These are phyloP conservation scores for Falcunculus frontatus DNA, from an alignment of 2,113 vertebrate species.

Conservation along the genomic window DNA sequence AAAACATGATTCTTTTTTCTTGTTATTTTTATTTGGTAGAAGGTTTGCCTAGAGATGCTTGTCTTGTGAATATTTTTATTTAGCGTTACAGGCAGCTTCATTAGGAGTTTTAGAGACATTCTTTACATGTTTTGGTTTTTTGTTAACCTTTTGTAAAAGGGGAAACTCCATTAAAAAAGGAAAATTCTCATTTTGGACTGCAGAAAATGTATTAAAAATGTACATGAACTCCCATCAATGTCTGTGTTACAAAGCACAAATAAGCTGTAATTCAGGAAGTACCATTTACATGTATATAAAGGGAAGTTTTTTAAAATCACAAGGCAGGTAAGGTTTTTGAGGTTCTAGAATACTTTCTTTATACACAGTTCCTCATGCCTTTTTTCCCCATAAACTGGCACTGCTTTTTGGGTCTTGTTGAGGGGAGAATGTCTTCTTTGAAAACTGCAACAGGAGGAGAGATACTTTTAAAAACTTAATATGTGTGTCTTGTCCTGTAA, in stretches of 20 bases:
- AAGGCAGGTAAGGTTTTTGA: neutral
- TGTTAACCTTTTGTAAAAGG: neutral
- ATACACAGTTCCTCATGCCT: neutral
- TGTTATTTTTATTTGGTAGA: neutral
- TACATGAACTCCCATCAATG: neutral
- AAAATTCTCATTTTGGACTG: neutral
- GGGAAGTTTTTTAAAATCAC: neutral
- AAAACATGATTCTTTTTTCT: neutral
- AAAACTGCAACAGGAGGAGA: neutral
- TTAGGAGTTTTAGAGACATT: neutral
- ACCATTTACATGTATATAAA: neutral
- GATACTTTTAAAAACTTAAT: neutral
- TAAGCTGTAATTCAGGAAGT: neutral
- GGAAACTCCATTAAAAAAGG: neutral
- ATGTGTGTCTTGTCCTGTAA: neutral
- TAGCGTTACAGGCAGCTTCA: neutral
- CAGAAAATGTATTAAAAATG: neutral
- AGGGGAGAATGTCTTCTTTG: neutral
- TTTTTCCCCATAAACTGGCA: neutral
- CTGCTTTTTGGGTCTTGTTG: neutral
- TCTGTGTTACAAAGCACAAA: neutral
- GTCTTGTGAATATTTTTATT: neutral
- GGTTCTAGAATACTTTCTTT: neutral
- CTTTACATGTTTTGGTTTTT: neutral
- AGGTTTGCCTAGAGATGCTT: constrained; percentile 3